A percentile compares a stretch with the other conserved stretches of the same genome.
These are phyloP conservation scores for Gallinago undulata DNA, from an alignment of 2,113 vertebrate genomes.

Conservation along the genomic window DNA sequence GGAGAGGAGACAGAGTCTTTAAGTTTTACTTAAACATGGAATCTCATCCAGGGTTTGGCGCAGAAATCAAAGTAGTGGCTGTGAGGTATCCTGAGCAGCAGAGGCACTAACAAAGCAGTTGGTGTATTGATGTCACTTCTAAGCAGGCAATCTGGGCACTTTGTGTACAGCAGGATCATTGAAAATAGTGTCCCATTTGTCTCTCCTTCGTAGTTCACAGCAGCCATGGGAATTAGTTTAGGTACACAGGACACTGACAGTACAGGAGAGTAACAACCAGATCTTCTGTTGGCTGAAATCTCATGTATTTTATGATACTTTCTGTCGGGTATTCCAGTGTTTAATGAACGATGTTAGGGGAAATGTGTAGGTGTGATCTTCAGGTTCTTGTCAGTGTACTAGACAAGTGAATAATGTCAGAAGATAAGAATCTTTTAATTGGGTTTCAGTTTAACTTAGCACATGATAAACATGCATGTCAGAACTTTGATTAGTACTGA, in stretches of 20 bases:
- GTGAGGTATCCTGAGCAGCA: neutral
- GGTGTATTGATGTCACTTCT: neutral
- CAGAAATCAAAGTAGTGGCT: neutral
- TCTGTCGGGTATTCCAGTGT: neutral
- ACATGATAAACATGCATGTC: neutral
- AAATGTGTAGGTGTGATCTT: neutral
- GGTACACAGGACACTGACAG: neutral
- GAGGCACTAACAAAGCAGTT: neutral
- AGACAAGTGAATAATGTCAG: neutral
- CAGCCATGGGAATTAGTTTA: neutral
- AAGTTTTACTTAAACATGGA: neutral
- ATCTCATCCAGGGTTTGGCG: neutral
- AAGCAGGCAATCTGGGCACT: neutral
- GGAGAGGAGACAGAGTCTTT: neutral
- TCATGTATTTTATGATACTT: neutral
- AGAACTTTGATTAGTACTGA: neutral
- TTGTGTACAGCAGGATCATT: neutral
- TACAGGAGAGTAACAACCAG: neutral
- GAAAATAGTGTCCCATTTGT: neutral
- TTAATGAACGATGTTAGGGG: neutral
- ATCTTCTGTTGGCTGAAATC: neutral
- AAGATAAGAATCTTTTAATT: neutral
- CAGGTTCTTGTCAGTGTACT: neutral
- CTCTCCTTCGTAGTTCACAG: neutral
- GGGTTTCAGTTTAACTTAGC: neutral